Evolutionary conservation across 2,888 invertebrate species (phyloP).

Genomic region (Taenaris catops): DNA sequence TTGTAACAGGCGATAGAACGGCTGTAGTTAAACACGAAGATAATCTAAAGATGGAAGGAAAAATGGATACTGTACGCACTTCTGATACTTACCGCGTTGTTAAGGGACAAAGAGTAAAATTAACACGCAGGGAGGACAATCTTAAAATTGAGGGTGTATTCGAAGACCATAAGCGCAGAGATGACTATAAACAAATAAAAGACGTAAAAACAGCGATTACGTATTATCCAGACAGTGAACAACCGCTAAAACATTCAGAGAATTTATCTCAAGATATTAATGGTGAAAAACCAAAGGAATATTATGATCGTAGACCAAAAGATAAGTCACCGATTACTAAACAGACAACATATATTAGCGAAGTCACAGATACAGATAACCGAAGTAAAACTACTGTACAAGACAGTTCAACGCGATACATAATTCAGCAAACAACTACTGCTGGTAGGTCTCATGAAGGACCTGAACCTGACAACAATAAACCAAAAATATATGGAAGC

Average conservation of each 20-base stretch:
- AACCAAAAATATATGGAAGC: not conserved
- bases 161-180: constrained; percentile 72
- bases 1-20: constrained; percentile 69
- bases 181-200: constrained; percentile 78
- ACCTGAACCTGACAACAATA: not conserved
- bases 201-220: constrained; percentile 79
- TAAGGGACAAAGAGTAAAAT: constrained; percentile 76
- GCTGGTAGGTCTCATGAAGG: not conserved
- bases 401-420: constrained; percentile 5
- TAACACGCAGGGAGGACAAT: constrained; percentile 75
- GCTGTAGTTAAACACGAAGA: constrained; percentile 80
- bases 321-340: constrained; percentile 33
- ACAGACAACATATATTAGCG: constrained; percentile 8
- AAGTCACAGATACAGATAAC: constrained; percentile 6
- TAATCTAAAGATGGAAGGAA: constrained; percentile 82
- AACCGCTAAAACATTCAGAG: constrained; percentile 70
- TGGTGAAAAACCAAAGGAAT: constrained; percentile 16
- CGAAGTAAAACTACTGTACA: constrained; percentile 5
- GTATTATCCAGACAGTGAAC: constrained; percentile 72
- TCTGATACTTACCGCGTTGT: constrained; percentile 77
- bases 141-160: constrained; percentile 84
- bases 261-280: constrained; percentile 11
- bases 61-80: constrained; percentile 73
- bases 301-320: constrained; percentile 15
- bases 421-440: constrained; percentile 4